Base-by-base conservation (phyloP, 1,140 invertebrate genomes). In the Theocolax elegans region DNA sequence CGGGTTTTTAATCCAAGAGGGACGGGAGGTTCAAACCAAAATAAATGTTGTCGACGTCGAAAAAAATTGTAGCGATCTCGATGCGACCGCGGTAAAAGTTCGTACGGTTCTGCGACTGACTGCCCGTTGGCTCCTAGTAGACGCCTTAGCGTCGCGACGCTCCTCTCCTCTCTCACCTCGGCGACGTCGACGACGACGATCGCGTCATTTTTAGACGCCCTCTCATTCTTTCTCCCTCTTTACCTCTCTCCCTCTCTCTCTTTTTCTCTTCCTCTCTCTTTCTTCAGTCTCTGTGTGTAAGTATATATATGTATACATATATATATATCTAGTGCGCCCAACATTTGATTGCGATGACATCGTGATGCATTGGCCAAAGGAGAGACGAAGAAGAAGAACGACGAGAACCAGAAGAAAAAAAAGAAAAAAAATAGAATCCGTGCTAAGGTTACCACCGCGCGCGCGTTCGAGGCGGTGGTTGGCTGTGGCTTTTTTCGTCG, bases 31-130 rank as follows among this genome's bases (percentile, higher is more conserved):
- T n/a, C 8, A 49, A 58, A 59, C 27, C 8, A 58, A 51, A 65
- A 42, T 40, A 69, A 60, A 46, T 21, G 29, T 63, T 40, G 49
- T 66, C 69, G 53, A 42, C 60, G 75, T 65, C 49, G 62, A 27
- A 19, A 12, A 40, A 48, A 56, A 25, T 15, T 56, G n/a, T n/a
- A 17, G 40, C 53, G 53, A 67, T 58, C 51, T n/a, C 38, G 79
- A 77, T 83, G 79, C 81, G 81, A 64, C 71, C 80, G 82, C 83
- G 83, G 74, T 80, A 81, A 76, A 80, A 79, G 85, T 86, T 84
- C 79, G 81, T 80, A 80, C 77, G 78, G 71, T 84, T 86, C 80
- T 85, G 70, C 25, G 81, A 48, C 75, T 70, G 67, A 65, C 17
- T 56, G 44, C 31, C 25, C 29, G 64, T 44, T 54, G 65, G 17